Base-by-base conservation (phyloP, 2,888 invertebrate species). In the Drosophila melanosoma region DNA sequence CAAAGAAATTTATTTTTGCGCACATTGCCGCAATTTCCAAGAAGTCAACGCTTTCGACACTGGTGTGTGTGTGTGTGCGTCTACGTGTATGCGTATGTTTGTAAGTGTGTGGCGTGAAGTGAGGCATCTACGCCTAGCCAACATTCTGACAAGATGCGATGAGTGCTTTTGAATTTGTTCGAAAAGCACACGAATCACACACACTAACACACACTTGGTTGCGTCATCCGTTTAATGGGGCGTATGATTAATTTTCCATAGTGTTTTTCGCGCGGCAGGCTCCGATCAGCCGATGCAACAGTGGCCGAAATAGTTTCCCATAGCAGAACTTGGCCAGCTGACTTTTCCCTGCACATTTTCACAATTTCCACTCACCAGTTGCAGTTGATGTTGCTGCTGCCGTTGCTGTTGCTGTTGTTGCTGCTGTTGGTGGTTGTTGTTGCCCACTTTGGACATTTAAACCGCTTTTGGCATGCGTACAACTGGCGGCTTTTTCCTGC, bases 381-480 rank as follows among this genome's bases (percentile, higher is more conserved):
- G 65, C 60, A 33, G 49, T 53, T 51, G 72, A 33, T 58, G 74
- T 40, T 42, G 52, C 20, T 63, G 73, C 48, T 48, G 82, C 72
- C 74, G 82, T 48, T 64, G 65, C 26, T 49, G 65, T 49, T 72
- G 68, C 32, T 51, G 68, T n/a, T 71, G 45, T 15, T 69, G 67
- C 51, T 79, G 61, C 15, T 26, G 4, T 15, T 45, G 20, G 45
- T 45, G 53, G 71, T 65, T 79, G 85, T 86, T 83, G 89, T 89
- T 81, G 82, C 83, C 87, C 90, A 87, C 90, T 90, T 87, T 90
- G 87, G 87, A 90, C 87, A 90, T 87, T 90, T 89, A 90, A 87
- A 90, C 89, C 84, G 90, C 90, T 84, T 89, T 89, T 89, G 87
- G 90, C 87, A 86, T 87, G 88, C 90, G 88, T 89, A 87, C 87